phyloP scores from a whole-genome alignment of 53 echinoderm and acorn worm genomes.

The Arbacia lixula region DNA sequence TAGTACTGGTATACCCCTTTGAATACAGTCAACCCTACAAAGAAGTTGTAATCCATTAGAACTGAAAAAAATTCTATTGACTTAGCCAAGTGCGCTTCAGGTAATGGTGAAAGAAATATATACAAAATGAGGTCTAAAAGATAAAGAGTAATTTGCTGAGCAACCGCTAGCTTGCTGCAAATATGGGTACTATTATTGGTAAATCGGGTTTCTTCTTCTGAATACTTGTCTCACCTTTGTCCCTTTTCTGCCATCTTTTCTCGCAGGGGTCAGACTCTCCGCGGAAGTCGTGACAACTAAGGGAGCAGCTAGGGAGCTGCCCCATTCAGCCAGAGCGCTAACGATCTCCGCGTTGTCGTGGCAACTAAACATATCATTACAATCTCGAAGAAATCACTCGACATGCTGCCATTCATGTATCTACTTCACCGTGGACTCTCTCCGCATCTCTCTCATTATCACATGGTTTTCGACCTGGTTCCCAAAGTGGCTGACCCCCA shows the following conservation, averaged over 20 bases:
- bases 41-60: too few species aligned
- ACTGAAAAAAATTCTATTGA: too few species aligned
- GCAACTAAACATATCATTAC: not conserved
- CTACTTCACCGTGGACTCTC: too few species aligned
- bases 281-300: slow-evolving; percentile 46
- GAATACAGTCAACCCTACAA: too few species aligned
- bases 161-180: not conserved
- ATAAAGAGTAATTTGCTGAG: not conserved
- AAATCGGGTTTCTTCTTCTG: not conserved
- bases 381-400: slow-evolving; percentile 38
- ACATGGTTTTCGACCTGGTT: too few species aligned
- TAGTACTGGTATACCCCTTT: too few species aligned
- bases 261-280: not conserved
- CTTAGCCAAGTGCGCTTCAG: too few species aligned
- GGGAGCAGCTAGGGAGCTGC: slow-evolving; percentile 52
- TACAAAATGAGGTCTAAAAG: too few species aligned
- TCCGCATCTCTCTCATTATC: too few species aligned
- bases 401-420: slow-evolving; percentile 59
- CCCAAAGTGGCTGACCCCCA: too few species aligned
- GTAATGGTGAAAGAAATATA: too few species aligned
- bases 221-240: not conserved
- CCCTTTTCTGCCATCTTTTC: not conserved
- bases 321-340: slow-evolving; percentile 43
- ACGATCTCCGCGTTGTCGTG: not conserved
- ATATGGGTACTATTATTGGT: not conserved